These are phyloP conservation scores for Pocillopora verrucosa DNA, from an alignment of 64 coral and sea anemone species.

Conservation along the genomic window DNA sequence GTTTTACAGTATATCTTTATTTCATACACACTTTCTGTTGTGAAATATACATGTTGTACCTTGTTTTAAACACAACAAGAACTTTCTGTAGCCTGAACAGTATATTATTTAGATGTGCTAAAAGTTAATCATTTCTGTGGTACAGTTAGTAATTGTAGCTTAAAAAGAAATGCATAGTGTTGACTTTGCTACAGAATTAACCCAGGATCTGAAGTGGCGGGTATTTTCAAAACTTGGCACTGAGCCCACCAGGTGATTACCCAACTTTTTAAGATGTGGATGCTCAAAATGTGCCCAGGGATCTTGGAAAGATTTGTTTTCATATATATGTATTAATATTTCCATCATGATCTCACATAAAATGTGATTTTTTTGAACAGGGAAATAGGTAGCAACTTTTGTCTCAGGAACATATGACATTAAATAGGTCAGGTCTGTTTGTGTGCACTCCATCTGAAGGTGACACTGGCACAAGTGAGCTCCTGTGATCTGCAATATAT, in stretches of 20 bases:
- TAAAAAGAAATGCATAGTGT: too few relatives aligned
- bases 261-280: constrained; percentile 42
- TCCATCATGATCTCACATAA: constrained; percentile 62
- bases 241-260: too few relatives aligned
- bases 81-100: too few relatives aligned
- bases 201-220: constrained; percentile 50
- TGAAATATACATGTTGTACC: too few relatives aligned
- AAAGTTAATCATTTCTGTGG: too few relatives aligned
- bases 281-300: constrained; percentile 64
- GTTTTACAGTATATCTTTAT: too few relatives aligned
- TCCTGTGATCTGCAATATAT: constrained; percentile 51
- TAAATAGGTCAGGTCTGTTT: constrained; percentile 65
- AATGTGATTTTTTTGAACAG: constrained; percentile 55
- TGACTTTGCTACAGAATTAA: constrained; percentile 75
- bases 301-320: constrained; percentile 47
- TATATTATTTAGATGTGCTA: too few relatives aligned
- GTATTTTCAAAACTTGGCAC: constrained; percentile 67
- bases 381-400: constrained; percentile 56
- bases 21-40: too few relatives aligned
- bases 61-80: too few relatives aligned
- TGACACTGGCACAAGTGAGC: constrained; percentile 56
- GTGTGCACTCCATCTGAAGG: constrained; percentile 67
- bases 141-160: too few relatives aligned
- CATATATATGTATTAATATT: constrained; percentile 60
- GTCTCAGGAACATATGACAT: constrained; percentile 80